Conservation (phyloP, 1,140 invertebrate species). For the Meloidogyne hapla region DNA sequence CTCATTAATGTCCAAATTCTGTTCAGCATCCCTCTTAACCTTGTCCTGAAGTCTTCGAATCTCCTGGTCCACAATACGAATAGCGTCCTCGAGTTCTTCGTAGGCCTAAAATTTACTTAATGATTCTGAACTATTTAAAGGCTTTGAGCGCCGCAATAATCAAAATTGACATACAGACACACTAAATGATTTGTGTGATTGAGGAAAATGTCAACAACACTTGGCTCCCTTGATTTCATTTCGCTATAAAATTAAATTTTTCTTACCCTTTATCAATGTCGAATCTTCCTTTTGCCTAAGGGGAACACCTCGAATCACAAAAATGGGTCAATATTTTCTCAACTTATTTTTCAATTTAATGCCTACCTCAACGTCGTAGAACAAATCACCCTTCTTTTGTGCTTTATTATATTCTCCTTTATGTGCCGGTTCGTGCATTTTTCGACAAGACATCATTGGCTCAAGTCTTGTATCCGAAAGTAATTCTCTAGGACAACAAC, state of each 20-base stretch:
- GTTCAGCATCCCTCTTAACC: slow-evolving; percentile 55
- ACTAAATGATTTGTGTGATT: not conserved
- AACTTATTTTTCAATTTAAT: not conserved
- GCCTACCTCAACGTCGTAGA: slow-evolving; percentile 61
- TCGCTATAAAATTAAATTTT: slow-evolving; percentile 8
- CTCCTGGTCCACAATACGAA: slow-evolving; percentile 52
- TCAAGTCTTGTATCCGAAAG: slow-evolving; percentile 57
- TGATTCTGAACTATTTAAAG: slow-evolving; percentile 16
- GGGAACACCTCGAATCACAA: slow-evolving; percentile 10
- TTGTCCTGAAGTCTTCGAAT: slow-evolving; percentile 56
- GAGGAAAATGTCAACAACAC: not conserved
- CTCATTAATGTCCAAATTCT: slow-evolving; percentile 32
- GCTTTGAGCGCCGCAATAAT: slow-evolving; percentile 1
- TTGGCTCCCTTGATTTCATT: slow-evolving; percentile 1
- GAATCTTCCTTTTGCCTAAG: slow-evolving; percentile 7
- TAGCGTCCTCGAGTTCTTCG: slow-evolving; percentile 56
- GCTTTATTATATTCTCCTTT: slow-evolving; percentile 56
- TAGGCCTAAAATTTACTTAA: slow-evolving; percentile 48
- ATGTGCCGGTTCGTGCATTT: slow-evolving; percentile 62
- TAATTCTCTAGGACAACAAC: slow-evolving; percentile 61
- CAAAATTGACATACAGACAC: slow-evolving; percentile 31
- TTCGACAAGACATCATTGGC: slow-evolving; percentile 53
- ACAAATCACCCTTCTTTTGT: slow-evolving; percentile 58
- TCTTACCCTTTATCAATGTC: slow-evolving; percentile 9
- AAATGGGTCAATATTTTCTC: not conserved